These are phyloP conservation scores for Heliconius aoede DNA, from an alignment of 2,888 invertebrate genomes.

Conservation along the genomic window DNA sequence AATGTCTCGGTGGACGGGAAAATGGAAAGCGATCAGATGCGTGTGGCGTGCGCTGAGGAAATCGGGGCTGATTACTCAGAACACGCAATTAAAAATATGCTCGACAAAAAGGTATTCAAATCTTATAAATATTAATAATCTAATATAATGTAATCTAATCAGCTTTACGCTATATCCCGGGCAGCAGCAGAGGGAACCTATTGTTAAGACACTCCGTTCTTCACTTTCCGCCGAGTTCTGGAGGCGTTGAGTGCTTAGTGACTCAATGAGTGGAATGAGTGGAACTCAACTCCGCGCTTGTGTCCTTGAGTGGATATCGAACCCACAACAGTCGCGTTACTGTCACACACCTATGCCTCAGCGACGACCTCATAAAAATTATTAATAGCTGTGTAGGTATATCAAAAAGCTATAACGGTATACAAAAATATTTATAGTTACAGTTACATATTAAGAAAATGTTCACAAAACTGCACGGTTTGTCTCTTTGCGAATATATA, in stretches of 20 bases:
- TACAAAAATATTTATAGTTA: background rate
- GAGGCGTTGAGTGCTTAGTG: no score
- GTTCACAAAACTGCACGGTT: slow-evolving; percentile 35
- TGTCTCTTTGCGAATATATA: slow-evolving; percentile 37
- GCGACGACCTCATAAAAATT: no score
- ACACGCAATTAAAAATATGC: slow-evolving; percentile 43
- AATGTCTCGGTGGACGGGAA: slow-evolving; percentile 34
- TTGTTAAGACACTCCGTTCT: no score
- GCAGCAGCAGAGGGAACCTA: no score
- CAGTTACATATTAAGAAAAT: slow-evolving; percentile 14
- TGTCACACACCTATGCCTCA: no score
- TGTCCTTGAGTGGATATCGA: no score
- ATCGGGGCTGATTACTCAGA: slow-evolving; percentile 45
- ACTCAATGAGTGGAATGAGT: no score
- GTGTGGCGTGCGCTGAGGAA: slow-evolving; percentile 47
- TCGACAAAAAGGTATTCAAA: background rate
- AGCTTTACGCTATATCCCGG: no score
- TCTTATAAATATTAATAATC: background rate
- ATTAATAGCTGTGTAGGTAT: background rate
- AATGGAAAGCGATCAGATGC: slow-evolving; percentile 51
- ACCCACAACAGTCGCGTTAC: no score
- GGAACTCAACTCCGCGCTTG: no score
- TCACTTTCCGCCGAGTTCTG: no score
- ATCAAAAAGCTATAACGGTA: background rate
- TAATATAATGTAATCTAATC: no score